phyloP scores from a whole-genome alignment of 2,797 vertebrate species.

The Sphenopsis melanotis region DNA sequence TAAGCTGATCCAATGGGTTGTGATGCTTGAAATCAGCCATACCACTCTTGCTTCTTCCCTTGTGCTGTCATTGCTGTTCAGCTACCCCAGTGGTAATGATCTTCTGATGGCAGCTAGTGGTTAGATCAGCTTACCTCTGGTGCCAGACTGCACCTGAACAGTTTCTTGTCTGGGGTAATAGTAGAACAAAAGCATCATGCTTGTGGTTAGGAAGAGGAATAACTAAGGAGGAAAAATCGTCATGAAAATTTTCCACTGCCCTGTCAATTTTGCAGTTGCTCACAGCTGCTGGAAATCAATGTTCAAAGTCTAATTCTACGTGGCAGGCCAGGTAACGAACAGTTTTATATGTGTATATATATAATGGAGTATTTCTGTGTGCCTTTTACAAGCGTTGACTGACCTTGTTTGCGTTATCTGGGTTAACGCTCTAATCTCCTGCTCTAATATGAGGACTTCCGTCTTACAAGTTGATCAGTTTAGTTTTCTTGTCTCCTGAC shows the following conservation, averaged over 20 bases:
- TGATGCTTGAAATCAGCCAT: background rate
- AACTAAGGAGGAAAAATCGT: background rate
- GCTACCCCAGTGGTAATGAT: background rate
- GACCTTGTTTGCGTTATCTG: constrained; percentile 50
- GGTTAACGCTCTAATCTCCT: constrained; percentile 44
- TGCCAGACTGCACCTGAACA: background rate
- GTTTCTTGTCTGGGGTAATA: background rate
- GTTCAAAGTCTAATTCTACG: constrained; percentile 12
- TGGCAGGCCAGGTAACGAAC: constrained; percentile 3
- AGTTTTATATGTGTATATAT: background rate
- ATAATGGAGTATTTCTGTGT: background rate
- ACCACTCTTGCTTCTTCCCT: background rate
- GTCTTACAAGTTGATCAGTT: constrained; percentile 41
- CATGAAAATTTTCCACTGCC: background rate
- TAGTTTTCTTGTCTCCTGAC: constrained; percentile 33
- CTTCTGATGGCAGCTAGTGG: background rate
- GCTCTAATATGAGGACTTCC: constrained; percentile 26
- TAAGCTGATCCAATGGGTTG: constrained; percentile 2
- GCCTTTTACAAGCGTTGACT: background rate
- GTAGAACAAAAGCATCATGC: background rate
- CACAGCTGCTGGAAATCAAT: background rate
- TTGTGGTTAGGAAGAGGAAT: background rate
- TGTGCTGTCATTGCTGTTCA: background rate
- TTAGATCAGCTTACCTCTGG: background rate
- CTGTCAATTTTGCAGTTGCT: constrained; percentile 5